Evolutionary conservation across 2,113 vertebrate species (phyloP).

Genomic region (Setophaga coronata): DNA sequence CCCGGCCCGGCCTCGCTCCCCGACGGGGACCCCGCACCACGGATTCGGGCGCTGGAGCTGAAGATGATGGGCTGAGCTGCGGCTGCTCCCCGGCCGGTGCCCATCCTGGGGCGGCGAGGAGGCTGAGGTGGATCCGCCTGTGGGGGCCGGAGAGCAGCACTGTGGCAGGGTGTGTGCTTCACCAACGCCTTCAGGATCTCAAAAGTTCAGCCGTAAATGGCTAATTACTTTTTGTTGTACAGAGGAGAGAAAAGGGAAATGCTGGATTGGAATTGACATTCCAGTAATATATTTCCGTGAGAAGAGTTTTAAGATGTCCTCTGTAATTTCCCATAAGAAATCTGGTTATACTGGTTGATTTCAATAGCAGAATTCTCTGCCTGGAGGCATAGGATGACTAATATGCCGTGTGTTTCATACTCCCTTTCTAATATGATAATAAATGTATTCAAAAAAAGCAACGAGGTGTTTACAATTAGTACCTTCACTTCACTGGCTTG

Average conservation of each 20-base stretch:
- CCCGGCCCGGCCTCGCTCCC: background rate
- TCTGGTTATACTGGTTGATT: slow-evolving; percentile 78
- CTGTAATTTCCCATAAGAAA: slow-evolving; percentile 79
- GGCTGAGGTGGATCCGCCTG: background rate
- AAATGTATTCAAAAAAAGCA: slow-evolving; percentile 64
- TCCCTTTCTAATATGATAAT: slow-evolving; percentile 70
- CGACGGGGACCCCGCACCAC: background rate
- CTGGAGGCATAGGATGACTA: slow-evolving; percentile 72
- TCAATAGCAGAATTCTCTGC: slow-evolving; percentile 78
- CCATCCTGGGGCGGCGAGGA: background rate
- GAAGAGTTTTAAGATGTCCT: slow-evolving; percentile 66
- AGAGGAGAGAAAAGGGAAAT: background rate
- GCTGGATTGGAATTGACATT: slow-evolving; percentile 37
- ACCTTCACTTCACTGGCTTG: slow-evolving; percentile 27
- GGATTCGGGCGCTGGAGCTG: background rate
- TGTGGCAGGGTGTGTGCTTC: background rate
- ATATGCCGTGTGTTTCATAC: slow-evolving; percentile 65
- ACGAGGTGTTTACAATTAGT: slow-evolving; percentile 68
- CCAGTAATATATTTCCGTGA: slow-evolving; percentile 55
- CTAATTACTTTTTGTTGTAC: slow-evolving; percentile 49
- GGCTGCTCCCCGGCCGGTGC: background rate
- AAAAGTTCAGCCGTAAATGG: slow-evolving; percentile 1
- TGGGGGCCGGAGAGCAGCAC: background rate
- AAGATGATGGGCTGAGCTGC: background rate
- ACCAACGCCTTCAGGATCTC: background rate